Conservation (phyloP, 2,888 invertebrate genomes). For the Cephus runcator region DNA sequence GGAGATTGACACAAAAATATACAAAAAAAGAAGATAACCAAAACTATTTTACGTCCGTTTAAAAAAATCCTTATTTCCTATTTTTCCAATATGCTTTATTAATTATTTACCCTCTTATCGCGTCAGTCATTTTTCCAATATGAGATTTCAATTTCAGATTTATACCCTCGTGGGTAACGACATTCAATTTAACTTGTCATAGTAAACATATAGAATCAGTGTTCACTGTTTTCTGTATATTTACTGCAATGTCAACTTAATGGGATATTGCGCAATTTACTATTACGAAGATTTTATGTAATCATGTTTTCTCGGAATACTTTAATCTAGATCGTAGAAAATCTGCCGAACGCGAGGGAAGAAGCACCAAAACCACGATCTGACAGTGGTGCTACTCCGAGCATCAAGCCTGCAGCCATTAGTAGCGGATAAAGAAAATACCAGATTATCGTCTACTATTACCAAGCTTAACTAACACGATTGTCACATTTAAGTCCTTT, state of each 20-base stretch:
- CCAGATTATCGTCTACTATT: not conserved
- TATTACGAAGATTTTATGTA: not conserved
- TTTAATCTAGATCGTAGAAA: conserved; percentile 47
- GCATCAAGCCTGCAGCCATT: conserved; percentile 40
- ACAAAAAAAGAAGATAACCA: not conserved
- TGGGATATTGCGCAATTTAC: not conserved
- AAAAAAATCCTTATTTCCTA: not conserved
- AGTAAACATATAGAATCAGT: not conserved
- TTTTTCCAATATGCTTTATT: not conserved
- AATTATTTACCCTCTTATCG: not conserved
- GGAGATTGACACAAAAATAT: not conserved
- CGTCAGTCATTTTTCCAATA: not conserved
- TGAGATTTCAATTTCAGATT: conserved; percentile 2
- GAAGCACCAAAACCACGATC: conserved; percentile 45
- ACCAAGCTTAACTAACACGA: not conserved
- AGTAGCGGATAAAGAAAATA: conserved; percentile 27
- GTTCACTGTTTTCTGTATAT: not conserved
- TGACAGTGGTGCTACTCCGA: conserved; percentile 37
- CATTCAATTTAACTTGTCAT: not conserved
- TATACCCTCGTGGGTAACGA: not conserved
- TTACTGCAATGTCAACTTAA: not conserved
- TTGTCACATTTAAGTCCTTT: not conserved
- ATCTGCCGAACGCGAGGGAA: conserved; percentile 41
- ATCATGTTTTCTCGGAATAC: conserved; percentile 12
- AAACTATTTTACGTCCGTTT: not conserved